Evolutionary conservation across 2,888 invertebrate genomes (phyloP), one percentile per base, ranked within the genome.

Genomic region (Pammene fasciana): DNA sequence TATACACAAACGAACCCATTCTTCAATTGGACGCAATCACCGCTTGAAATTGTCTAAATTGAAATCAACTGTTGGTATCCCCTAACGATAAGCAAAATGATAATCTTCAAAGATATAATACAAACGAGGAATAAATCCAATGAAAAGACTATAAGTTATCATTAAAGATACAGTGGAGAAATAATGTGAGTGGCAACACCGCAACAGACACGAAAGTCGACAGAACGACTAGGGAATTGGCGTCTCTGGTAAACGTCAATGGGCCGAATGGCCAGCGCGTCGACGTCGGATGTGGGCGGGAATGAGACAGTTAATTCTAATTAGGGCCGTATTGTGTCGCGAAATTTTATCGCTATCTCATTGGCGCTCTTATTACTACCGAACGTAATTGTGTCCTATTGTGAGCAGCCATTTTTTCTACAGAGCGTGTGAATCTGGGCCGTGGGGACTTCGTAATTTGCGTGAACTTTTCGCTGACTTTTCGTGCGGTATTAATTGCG

Each of bases 261-360:
- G 77, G 78, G 72, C 76, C 79, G 80, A 83, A 86, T 70, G 64
- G 68, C 46, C 43, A 86, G 84, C 82, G 79, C 81, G 82, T 79
- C 80, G 81, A 80, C 80, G 83, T 87, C 84, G 85, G 86, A 86
- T 88, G 91, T 91, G 87, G 90, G 90, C 78, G 88, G 84, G 85
- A 85, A 86, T 82, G 89, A 89, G 87, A 91, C 88, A 89, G 91
- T 92, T 92, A 90, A 92, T 92, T 90, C 88, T 91, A 92, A 92
- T 92, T 90, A 91, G 84, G 83, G 79, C 79, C 79, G 86, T 87
- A 91, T 92, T 92, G 92, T 92, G 84, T 80, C 84, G 82, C 86
- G 82, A 87, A 88, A 88, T 90, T 92, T 92, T 92, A 92, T 91
- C 85, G 90, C 90, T 86, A 89, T 90, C 92, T 90, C 91, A 91